Evolutionary conservation across 2,888 invertebrate genomes (phyloP), one percentile per base, ranked within the genome.

Genomic region (Limnephilus auricula): DNA sequence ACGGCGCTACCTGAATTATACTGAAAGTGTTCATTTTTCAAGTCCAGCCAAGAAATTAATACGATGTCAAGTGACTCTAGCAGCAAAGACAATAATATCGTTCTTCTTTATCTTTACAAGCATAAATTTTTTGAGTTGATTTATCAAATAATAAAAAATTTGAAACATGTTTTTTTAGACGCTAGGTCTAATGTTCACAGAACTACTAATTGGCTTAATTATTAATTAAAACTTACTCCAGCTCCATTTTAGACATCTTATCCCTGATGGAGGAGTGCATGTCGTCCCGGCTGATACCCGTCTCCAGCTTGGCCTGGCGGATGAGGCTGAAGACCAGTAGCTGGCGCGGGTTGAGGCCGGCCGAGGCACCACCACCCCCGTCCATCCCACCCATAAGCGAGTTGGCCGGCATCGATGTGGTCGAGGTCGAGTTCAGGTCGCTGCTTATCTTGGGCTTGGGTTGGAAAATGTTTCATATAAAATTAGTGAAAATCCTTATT

Each of bases 281-380:
- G 92, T 96, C 96, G 90, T 95, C 95, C 93, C 95, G 95, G 93
- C 95, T 96, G 85, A 96, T 96, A 2, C 96, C 96, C 93, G 95
- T 95, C 90, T 96, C 96, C 13, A 95, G 93, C 13, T 95, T 95
- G 9, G 96, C 95, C 37, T 95, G 95, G 92, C 95, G 94, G 34
- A 96, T 96, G 15, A 95, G 94, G 90, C 95, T 95, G 93, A 95
- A 96, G 12, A 96, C 96, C 95, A 96, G 94, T 95, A 95, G 95
- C 94, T 96, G 96, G 12, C 96, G 94, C 12, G 95, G 94, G 93
- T 96, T 96, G 85, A 96, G 94, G 1, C 96, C 96, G 93, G 95
- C 95, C 37, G 95, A 95, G 30, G 94, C 91, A 6, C 93, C 93
- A 2, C 93, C 92, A 40, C 85, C 90, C 37, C 90, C 92, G 90